Evolutionary conservation across 2,888 invertebrate genomes (phyloP).

Genomic region (Blastobasis adustella): DNA sequence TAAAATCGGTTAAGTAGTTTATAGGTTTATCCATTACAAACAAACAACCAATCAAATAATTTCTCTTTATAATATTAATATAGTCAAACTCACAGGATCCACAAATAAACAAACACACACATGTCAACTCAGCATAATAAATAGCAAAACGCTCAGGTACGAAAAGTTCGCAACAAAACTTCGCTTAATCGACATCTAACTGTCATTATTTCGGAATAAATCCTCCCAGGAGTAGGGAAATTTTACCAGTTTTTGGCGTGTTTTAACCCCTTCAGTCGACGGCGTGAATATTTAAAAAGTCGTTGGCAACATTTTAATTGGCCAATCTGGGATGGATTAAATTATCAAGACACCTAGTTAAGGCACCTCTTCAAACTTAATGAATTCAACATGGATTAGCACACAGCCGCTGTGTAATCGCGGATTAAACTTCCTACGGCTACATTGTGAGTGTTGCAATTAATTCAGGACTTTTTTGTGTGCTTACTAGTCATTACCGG

Average conservation of each 20-base stretch:
- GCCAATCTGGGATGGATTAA: slow-evolving; percentile 70
- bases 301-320: slow-evolving; percentile 72
- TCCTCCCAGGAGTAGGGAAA: slow-evolving; percentile 59
- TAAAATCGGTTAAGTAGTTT: too few relatives aligned
- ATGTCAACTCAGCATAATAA: too few relatives aligned
- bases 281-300: slow-evolving; percentile 71
- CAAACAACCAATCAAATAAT: too few relatives aligned
- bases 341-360: slow-evolving; percentile 75
- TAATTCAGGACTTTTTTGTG: not conserved
- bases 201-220: slow-evolving; percentile 66
- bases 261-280: slow-evolving; percentile 53
- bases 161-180: slow-evolving; percentile 35
- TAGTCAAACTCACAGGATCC: too few relatives aligned
- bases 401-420: slow-evolving; percentile 19
- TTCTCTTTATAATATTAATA: too few relatives aligned
- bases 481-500: not conserved
- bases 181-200: slow-evolving; percentile 68
- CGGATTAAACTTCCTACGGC: slow-evolving; percentile 1
- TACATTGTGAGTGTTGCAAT: not conserved
- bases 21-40: too few relatives aligned
- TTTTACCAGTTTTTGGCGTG: slow-evolving; percentile 59
- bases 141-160: too few relatives aligned
- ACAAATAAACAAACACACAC: too few relatives aligned
- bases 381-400: slow-evolving; percentile 68
- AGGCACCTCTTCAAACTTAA: slow-evolving; percentile 60